A percentile compares a stretch with the other conserved stretches of the same genome.
These are phyloP conservation scores for Laothoe populi DNA, from an alignment of 2,888 invertebrate species.

Conservation along the genomic window DNA sequence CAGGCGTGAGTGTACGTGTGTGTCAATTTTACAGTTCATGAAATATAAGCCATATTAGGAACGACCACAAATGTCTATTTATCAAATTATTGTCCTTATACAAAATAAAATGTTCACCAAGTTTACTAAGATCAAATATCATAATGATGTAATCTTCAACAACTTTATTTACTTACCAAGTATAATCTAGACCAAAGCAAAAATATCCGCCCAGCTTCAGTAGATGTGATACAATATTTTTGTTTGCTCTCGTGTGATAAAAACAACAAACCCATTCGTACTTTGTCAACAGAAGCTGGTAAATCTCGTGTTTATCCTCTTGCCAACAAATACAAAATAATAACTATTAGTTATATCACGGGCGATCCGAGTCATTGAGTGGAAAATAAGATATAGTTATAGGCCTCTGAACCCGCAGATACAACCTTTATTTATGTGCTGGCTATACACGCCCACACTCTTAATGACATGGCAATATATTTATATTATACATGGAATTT, in stretches of 20 bases:
- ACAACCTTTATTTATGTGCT: not conserved
- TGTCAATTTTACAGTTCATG: too few relatives aligned
- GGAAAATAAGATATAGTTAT: constrained; percentile 25
- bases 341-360: constrained; percentile 23
- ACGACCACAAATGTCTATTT: too few relatives aligned
- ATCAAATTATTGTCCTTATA: too few relatives aligned
- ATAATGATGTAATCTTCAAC: not conserved
- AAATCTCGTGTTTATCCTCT: constrained; percentile 23
- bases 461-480: not conserved
- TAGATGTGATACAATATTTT: not conserved
- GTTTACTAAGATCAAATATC: not conserved
- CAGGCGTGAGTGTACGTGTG: too few relatives aligned
- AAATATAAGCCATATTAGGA: too few relatives aligned
- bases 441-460: not conserved
- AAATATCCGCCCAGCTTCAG: not conserved
- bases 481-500: not conserved
- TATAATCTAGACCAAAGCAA: not conserved
- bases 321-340: constrained; percentile 27
- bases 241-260: not conserved
- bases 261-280: constrained; percentile 16
- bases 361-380: constrained; percentile 3
- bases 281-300: not conserved
- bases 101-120: too few relatives aligned
- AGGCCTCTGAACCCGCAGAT: not conserved
- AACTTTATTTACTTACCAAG: not conserved